Evolutionary conservation across 2,797 vertebrate genomes (phyloP).

Genomic region (Pygocentrus nattereri): DNA sequence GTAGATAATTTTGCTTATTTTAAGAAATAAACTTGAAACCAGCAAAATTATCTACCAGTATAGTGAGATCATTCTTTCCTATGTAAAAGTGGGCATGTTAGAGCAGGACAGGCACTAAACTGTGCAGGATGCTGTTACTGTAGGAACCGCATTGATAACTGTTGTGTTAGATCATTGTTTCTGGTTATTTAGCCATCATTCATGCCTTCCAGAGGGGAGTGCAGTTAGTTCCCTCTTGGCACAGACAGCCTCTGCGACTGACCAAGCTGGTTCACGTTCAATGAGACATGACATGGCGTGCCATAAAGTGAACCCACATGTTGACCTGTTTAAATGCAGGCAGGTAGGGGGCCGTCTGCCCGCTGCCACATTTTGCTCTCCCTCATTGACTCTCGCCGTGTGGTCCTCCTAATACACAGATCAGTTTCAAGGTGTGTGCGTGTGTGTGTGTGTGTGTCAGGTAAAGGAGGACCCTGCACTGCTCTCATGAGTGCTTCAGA

Average conservation of each 20-base stretch:
- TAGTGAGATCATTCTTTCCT: no score
- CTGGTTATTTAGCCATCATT: constrained; percentile 17
- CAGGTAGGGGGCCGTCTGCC: constrained; percentile 47
- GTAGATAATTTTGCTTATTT: no score
- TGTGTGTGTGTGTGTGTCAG: constrained; percentile 71
- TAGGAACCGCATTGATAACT: neutral
- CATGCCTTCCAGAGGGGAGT: constrained; percentile 35
- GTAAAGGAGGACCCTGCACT: constrained; percentile 63
- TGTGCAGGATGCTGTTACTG: neutral
- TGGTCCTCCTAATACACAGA: constrained; percentile 71
- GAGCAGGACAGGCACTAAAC: neutral
- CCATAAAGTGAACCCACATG: constrained; percentile 59
- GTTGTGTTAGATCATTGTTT: neutral
- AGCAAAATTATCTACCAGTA: no score
- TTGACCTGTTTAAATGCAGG: constrained; percentile 49
- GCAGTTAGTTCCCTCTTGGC: constrained; percentile 21
- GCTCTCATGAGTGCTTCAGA: constrained; percentile 71
- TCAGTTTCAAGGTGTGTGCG: constrained; percentile 70
- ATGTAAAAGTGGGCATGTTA: neutral
- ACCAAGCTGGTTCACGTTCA: constrained; percentile 44
- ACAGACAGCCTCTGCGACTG: constrained; percentile 17
- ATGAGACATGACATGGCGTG: constrained; percentile 51
- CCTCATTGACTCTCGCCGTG: constrained; percentile 59
- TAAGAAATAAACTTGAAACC: no score
- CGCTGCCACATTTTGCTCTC: constrained; percentile 58